Base-by-base conservation (phyloP, 2,113 vertebrate species). In the Ceuthmochares aereus region DNA sequence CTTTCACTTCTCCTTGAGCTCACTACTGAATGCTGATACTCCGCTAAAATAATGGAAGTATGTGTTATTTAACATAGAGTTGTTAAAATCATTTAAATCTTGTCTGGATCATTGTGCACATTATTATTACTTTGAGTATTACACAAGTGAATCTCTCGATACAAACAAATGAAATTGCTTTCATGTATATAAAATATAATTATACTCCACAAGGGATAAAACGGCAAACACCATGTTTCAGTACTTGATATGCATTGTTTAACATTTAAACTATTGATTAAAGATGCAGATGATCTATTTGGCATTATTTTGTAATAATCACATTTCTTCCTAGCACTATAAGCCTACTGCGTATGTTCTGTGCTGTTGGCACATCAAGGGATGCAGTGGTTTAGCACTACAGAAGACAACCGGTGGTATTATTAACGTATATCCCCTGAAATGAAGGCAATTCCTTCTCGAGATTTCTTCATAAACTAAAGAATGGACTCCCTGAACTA, bases 211-310 rank as follows among this genome's bases (percentile, higher is more conserved):
- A 29, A 90, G 85, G 88, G 75, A 94, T 25, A 40, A 76, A 79
- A 56, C 30, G 68, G 91, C 72, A 91, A 94, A 88, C 29, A 58
- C 78, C 26, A 12, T 49, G 86, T 95, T 84, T 93, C 82, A 80
- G 0, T 52, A 29, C 67, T 83, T 4, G 2, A 13, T 17, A 45
- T 30, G 59, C 63, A 26, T 77, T 72, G 58, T 85, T 85, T 85
- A 86, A 45, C 76, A 58, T 93, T 84, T 73, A 90, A 88, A 82
- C 59, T 87, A 76, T 91, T 85, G 78, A 93, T 96, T 83, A 88
- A 95, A 90, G 88, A 88, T 80, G 76, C 49, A 77, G 76, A 88
- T 80, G 69, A 88, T 83, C 49, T 73, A 6, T 72, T 91, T 55
- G 34, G 14, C 52, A 70, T 56, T 23, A 15, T 43, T 86, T 43